phyloP scores from a whole-genome alignment of 2,113 vertebrate species.

The Zapus hudsonius region DNA sequence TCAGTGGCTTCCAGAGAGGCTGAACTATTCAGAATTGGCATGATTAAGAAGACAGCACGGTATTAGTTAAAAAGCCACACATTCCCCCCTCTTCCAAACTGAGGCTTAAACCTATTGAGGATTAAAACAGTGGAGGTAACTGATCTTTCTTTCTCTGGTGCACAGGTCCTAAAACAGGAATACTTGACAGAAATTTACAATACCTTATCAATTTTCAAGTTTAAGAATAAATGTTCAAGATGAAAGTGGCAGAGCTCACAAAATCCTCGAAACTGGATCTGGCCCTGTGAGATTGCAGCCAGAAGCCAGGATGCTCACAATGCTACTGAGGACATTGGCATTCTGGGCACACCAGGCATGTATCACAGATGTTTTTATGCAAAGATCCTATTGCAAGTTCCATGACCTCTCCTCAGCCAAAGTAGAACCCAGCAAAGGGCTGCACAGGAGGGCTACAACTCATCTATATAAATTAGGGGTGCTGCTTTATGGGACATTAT shows the following conservation, averaged over 20 bases:
- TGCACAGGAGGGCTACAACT: background rate
- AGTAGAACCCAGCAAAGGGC: slow-evolving; percentile 5
- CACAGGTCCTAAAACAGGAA: slow-evolving; percentile 69
- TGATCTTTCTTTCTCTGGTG: background rate
- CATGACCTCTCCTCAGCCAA: background rate
- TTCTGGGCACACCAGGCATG: slow-evolving; percentile 33
- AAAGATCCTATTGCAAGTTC: slow-evolving; percentile 57
- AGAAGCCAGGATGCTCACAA: background rate
- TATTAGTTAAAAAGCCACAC: slow-evolving; percentile 86
- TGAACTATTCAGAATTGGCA: slow-evolving; percentile 88
- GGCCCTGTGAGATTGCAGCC: slow-evolving; percentile 28
- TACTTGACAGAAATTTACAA: slow-evolving; percentile 79
- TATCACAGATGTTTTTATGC: slow-evolving; percentile 3
- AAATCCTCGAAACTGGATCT: slow-evolving; percentile 66
- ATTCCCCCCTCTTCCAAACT: slow-evolving; percentile 46
- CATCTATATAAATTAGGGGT: background rate
- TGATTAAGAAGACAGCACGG: slow-evolving; percentile 88
- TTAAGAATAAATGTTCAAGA: slow-evolving; percentile 73
- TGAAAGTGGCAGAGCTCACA: background rate
- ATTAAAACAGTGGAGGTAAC: slow-evolving; percentile 67
- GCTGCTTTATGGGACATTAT: background rate
- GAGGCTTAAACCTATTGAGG: slow-evolving; percentile 84
- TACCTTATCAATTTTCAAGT: slow-evolving; percentile 74
- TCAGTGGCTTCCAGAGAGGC: slow-evolving; percentile 82
- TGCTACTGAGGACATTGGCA: background rate